Evolutionary conservation across 2,888 invertebrate species (phyloP), one percentile per base, ranked within the genome.

Genomic region (Pherbina coryleti): DNA sequence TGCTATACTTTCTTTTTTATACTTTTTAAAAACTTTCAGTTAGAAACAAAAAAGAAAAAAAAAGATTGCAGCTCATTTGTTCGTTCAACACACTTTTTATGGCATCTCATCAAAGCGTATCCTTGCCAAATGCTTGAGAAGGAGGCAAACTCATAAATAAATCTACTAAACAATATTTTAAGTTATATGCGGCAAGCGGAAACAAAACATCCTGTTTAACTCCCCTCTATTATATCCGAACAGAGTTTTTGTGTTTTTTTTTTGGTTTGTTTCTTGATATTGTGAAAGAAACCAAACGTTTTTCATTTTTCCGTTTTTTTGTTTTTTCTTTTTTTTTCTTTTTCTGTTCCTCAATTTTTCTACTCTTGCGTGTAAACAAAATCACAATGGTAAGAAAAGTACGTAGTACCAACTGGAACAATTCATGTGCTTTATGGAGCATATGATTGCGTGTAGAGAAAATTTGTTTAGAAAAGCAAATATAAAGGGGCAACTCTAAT

Each of bases 341-440:
- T 8, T 22, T 22, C 9, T n/a, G n/a, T n/a, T n/a, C n/a, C n/a
- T n/a, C n/a, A n/a, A n/a, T n/a, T n/a, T n/a, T 57, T 3, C 28
- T 51, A 75, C 66, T 64, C 64, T 75, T 70, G 70, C 60, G 71
- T 71, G 71, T 67, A 67, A 60, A 51, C 49, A 72, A 75, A 55
- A 60, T n/a, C 1, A 14, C 25, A 67, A 25, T 55, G 53, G 49
- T 25, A n/a, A 53, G 44, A 55, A 66, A 75, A 70, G 55, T 49
- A 75, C 51, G 51, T 53, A 28, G 57, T 70, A 76, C 53, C 64
- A 74, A 74, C 75, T 75, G 79, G 79, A 79, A 77, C 77, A 75
- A 72, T 77, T 77, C 72, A 73, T 77, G 69, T 74, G 77, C 79
- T 79, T 79, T 79, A 77, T 77, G 79, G 62, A 75, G 79, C 79